Evolutionary conservation across 2,113 vertebrate species (phyloP), one percentile per base, ranked within the genome.

Genomic region (Myotis davidii): DNA sequence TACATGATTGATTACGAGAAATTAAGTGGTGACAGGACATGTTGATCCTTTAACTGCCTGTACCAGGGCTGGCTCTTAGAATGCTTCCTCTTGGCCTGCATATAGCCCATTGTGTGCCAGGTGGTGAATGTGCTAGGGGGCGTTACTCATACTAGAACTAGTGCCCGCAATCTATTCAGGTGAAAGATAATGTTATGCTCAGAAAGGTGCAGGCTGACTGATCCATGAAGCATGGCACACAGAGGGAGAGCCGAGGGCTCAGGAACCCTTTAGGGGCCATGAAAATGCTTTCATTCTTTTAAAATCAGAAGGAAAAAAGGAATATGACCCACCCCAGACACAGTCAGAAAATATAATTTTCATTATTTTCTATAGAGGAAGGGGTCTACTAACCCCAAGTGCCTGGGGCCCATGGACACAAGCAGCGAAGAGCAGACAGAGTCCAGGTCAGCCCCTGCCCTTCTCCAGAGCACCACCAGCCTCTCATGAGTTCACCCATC

Each of bases 1-100:
- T 61, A 61, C 59, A 61, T 61, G 59, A 25, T 61, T 61, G 79
- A 87, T 23, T 39, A 67, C 81, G 65, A 77, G 84, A 94, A 94
- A 84, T 45, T 61, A 48, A 27, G 25, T 25, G 16, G 21, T 18
- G 5, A 76, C 70, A 78, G 69, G n/a, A 81, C 67, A 93, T 32
- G 14, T 54, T 32, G 39, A 81, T 64, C 54, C 64, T 92, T 85
- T 20, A 74, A 64, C 56, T 16, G 13, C 20, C 70, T 87, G 9
- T 32, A 27, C 54, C 37, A 81, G 81, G 21, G 6, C 29, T 59
- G 1, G 0, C 34, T 76, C 67, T 73, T 69, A 16, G 29, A 83
- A 85, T 23, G 59, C 52, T 78, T 86, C 65, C n/a, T 65, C 74
- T 85, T 79, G 16, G 54, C 34, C 11, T 0, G 2, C 0, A 0